Conservation (phyloP, 2,113 vertebrate species). For the Triplophysa dalaica region DNA sequence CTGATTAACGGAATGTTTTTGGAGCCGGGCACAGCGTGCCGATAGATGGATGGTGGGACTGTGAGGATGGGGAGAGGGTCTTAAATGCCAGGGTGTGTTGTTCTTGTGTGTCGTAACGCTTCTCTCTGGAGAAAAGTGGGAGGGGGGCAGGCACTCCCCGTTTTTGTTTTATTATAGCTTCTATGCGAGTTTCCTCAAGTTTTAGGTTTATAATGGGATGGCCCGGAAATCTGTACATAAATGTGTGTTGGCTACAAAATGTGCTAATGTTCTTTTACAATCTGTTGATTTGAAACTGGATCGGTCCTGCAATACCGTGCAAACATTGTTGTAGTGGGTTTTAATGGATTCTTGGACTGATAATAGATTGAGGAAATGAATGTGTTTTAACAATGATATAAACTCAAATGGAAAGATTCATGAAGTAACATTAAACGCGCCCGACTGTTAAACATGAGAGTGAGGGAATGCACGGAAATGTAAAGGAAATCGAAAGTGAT, state of each 20-base stretch:
- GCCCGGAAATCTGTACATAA: neutral
- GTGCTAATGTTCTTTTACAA: constrained; percentile 33
- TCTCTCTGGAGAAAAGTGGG: neutral
- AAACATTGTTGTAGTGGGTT: neutral
- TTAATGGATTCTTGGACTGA: neutral
- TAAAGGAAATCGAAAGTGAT: neutral
- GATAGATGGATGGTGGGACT: constrained; percentile 31
- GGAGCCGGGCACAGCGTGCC: constrained; percentile 38
- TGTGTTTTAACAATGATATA: neutral
- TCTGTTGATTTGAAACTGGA: constrained; percentile 26
- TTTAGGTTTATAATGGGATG: constrained; percentile 15
- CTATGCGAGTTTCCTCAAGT: neutral
- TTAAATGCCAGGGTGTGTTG: constrained; percentile 26
- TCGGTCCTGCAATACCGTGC: neutral
- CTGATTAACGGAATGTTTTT: constrained; percentile 57
- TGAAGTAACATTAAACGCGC: neutral
- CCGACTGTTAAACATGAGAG: neutral
- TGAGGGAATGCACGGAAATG: neutral
- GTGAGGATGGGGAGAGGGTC: constrained; percentile 19
- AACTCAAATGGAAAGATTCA: neutral
- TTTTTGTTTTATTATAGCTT: neutral
- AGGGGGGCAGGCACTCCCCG: neutral
- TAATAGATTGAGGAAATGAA: neutral
- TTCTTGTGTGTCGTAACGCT: neutral
- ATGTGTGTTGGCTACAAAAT: constrained; percentile 8